These are phyloP conservation scores for Notocelia uddmanniana DNA, from an alignment of 2,888 invertebrate genomes.

Conservation along the genomic window DNA sequence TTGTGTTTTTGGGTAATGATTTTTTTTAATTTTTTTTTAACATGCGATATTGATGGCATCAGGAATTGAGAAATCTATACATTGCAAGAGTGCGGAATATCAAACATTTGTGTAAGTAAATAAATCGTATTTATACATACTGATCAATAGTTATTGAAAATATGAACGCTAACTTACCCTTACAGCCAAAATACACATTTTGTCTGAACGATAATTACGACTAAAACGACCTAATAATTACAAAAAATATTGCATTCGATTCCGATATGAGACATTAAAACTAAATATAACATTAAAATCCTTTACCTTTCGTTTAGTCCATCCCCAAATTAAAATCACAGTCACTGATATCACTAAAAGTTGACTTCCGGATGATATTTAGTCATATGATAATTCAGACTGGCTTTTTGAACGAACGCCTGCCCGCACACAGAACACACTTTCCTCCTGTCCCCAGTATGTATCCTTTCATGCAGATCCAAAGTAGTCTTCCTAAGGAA, in stretches of 20 bases:
- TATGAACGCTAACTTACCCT: constrained; percentile 4
- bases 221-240: neutral
- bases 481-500: constrained; percentile 71
- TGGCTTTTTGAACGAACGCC: constrained; percentile 79
- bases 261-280: constrained; percentile 5
- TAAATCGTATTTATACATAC: neutral
- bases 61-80: neutral
- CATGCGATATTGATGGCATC: neutral
- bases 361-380: constrained; percentile 77
- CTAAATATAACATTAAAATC: constrained; percentile 17
- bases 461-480: constrained; percentile 71
- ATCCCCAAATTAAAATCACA: constrained; percentile 17
- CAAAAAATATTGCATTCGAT: constrained; percentile 7
- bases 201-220: neutral
- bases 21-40: no score
- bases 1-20: no score
- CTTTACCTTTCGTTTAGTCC: constrained; percentile 26
- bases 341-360: constrained; percentile 54
- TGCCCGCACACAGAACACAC: constrained; percentile 72
- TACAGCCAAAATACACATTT: neutral
- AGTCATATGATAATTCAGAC: constrained; percentile 77
- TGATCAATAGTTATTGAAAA: neutral
- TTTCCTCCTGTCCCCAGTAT: constrained; percentile 73
- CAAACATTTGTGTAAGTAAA: neutral
- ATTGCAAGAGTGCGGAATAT: neutral